These are phyloP conservation scores for Lampris incognitus DNA, from an alignment of 2,113 vertebrate genomes.

Conservation along the genomic window DNA sequence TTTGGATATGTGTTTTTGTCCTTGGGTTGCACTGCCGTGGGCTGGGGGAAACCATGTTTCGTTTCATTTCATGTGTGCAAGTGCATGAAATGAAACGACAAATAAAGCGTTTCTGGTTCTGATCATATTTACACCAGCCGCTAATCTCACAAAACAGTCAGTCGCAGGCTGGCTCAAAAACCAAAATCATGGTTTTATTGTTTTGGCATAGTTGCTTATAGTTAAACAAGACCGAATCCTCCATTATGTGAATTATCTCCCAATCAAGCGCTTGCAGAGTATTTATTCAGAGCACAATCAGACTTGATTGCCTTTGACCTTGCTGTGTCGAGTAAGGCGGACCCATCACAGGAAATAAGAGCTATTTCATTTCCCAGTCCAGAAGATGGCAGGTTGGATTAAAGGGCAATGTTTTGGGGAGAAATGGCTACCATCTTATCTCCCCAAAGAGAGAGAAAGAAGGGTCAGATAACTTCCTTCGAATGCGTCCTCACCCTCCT, in stretches of 20 bases:
- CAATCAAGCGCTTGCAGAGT: background rate
- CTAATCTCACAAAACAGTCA: too few relatives aligned
- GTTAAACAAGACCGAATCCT: background rate
- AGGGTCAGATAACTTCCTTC: background rate
- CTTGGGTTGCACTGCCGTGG: too few relatives aligned
- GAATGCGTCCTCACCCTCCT: background rate
- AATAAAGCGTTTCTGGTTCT: too few relatives aligned
- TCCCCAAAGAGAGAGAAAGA: background rate
- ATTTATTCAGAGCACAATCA: slow-evolving; percentile 11
- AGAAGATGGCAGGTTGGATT: background rate
- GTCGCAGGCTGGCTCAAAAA: too few relatives aligned
- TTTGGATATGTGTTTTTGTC: too few relatives aligned
- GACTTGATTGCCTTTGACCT: slow-evolving; percentile 20
- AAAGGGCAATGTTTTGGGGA: background rate
- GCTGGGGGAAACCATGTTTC: too few relatives aligned
- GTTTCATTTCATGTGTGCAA: too few relatives aligned
- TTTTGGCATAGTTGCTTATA: too few relatives aligned
- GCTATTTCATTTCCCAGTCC: background rate
- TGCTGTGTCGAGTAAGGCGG: background rate
- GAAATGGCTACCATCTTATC: background rate
- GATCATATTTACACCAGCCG: too few relatives aligned
- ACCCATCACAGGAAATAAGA: background rate
- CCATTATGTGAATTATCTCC: background rate
- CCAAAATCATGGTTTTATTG: too few relatives aligned
- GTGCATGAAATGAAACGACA: too few relatives aligned